Percentiles rank a stretch among this genome's conserved stretches.
phyloP scores from a whole-genome alignment of 2,888 invertebrate genomes.

The Drosophila maculinotata region DNA sequence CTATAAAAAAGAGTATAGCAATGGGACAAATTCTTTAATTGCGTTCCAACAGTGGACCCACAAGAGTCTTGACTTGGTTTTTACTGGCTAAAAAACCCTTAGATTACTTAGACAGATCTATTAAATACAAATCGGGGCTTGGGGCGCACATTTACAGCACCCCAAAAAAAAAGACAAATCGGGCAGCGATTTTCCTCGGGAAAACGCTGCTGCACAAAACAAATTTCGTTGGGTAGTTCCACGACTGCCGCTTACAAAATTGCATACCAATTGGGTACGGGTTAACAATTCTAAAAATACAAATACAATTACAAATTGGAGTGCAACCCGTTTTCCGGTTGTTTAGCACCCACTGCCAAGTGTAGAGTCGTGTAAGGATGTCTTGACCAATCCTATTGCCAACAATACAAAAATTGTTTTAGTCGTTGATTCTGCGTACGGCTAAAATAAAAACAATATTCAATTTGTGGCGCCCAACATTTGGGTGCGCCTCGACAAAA shows the following conservation, averaged over 20 bases:
- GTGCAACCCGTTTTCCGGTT: background rate
- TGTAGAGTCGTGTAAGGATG: slow-evolving; percentile 30
- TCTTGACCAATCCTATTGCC: background rate
- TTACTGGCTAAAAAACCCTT: slow-evolving; percentile 25
- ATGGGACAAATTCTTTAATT: slow-evolving; percentile 39
- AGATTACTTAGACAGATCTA: slow-evolving; percentile 44
- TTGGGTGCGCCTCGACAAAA: slow-evolving; percentile 10
- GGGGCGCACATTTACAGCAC: slow-evolving; percentile 3
- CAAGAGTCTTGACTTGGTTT: slow-evolving; percentile 33
- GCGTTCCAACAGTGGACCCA: slow-evolving; percentile 20
- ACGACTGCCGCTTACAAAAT: slow-evolving; percentile 34
- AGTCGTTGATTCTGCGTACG: slow-evolving; percentile 31
- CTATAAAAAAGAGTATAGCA: slow-evolving; percentile 85
- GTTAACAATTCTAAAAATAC: slow-evolving; percentile 40
- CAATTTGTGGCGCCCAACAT: slow-evolving; percentile 11
- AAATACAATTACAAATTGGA: slow-evolving; percentile 57
- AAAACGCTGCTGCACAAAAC: slow-evolving; percentile 32
- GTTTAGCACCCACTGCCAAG: slow-evolving; percentile 32
- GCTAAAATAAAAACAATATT: slow-evolving; percentile 25
- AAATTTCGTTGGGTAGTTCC: slow-evolving; percentile 34
- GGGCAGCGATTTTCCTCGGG: slow-evolving; percentile 25
- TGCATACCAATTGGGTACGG: slow-evolving; percentile 21
- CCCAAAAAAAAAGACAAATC: slow-evolving; percentile 26
- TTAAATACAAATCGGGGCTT: slow-evolving; percentile 60
- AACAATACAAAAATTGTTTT: slow-evolving; percentile 32